Conservation (phyloP, 1,140 invertebrate genomes). For the Cataglyphis hispanica region DNA sequence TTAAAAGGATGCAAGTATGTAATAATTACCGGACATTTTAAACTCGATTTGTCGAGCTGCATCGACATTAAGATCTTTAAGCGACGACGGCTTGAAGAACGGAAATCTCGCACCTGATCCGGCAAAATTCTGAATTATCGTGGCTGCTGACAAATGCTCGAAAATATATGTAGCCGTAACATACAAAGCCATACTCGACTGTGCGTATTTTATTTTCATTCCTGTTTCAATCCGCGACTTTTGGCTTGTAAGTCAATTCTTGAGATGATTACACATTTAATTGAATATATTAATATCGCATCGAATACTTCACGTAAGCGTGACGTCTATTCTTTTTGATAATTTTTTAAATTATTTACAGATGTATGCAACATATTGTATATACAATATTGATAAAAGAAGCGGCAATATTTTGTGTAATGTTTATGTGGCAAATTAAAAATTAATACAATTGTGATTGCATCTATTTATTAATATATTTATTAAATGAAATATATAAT, state of each 20-base stretch:
- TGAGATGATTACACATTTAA: not conserved
- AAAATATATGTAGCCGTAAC: not conserved
- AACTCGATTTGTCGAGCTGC: conserved; percentile 60
- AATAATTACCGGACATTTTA: conserved; percentile 53
- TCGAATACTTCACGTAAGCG: too few species aligned
- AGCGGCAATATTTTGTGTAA: too few species aligned
- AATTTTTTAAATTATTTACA: too few species aligned
- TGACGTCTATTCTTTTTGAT: too few species aligned
- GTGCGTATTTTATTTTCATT: not conserved
- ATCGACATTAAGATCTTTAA: not conserved
- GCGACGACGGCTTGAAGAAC: conserved; percentile 21
- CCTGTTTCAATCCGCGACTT: not conserved
- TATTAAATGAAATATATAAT: too few species aligned
- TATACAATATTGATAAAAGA: too few species aligned
- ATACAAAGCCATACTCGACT: not conserved
- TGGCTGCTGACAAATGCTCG: conserved; percentile 38
- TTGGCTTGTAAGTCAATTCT: not conserved
- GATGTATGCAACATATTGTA: too few species aligned
- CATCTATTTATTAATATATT: too few species aligned
- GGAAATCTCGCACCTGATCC: conserved; percentile 46
- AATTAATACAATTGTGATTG: too few species aligned
- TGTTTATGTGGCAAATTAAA: too few species aligned
- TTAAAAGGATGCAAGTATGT: conserved; percentile 16
- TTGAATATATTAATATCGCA: too few species aligned
- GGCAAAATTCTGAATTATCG: conserved; percentile 54